Percentiles rank a stretch among this genome's conserved stretches.
Conservation (phyloP, 2,113 vertebrate genomes). For the Tapirus terrestris region DNA sequence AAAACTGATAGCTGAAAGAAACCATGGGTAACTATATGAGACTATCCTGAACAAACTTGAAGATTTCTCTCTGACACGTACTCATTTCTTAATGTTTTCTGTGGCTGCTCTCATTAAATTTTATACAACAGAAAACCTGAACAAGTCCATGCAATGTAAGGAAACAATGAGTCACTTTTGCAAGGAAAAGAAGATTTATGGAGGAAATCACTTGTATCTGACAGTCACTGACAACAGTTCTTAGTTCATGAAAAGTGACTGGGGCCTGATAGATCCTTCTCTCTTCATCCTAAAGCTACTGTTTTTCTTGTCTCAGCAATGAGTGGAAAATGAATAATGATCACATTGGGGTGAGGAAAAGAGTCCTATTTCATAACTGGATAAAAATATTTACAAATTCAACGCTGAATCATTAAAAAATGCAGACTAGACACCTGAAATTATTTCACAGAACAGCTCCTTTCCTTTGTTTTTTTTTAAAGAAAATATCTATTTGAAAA, state of each 20-base stretch:
- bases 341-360: slow-evolving; percentile 53
- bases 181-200: slow-evolving; percentile 82
- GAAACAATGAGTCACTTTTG: slow-evolving; percentile 83
- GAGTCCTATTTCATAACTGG: slow-evolving; percentile 59
- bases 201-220: slow-evolving; percentile 84
- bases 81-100: slow-evolving; percentile 76
- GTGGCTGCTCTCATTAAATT: slow-evolving; percentile 83
- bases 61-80: slow-evolving; percentile 73
- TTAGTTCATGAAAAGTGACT: slow-evolving; percentile 85
- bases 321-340: slow-evolving; percentile 84
- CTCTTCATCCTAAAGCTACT: slow-evolving; percentile 78
- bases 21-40: slow-evolving; percentile 70
- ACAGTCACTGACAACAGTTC: slow-evolving; percentile 83
- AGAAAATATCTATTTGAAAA: neutral
- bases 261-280: slow-evolving; percentile 80
- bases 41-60: slow-evolving; percentile 77
- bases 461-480: neutral
- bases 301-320: slow-evolving; percentile 80
- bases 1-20: neutral
- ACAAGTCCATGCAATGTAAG: slow-evolving; percentile 75
- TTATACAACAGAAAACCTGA: slow-evolving; percentile 35
- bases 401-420: slow-evolving; percentile 72
- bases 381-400: slow-evolving; percentile 77
- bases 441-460: slow-evolving; percentile 66
- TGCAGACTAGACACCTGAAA: slow-evolving; percentile 59